Evolutionary conservation across 2,113 vertebrate species (phyloP).

Genomic region (Rhinoderma darwinii): DNA sequence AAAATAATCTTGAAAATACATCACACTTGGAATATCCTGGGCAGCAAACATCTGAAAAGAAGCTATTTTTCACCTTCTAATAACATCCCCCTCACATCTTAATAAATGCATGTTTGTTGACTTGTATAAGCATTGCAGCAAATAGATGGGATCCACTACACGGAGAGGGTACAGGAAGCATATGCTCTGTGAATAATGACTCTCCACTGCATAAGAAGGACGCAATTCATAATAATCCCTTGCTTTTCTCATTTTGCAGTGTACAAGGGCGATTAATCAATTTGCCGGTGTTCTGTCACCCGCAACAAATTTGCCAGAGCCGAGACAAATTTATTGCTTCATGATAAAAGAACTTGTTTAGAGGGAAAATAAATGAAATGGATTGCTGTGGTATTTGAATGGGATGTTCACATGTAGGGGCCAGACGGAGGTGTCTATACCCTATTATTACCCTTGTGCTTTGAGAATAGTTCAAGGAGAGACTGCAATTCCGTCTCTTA

Average conservation of each 20-base stretch:
- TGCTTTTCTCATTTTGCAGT: conserved; percentile 87
- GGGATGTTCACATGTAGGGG: conserved; percentile 76
- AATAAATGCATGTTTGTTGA: conserved; percentile 87
- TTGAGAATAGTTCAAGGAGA: conserved; percentile 63
- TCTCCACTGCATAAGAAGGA: conserved; percentile 84
- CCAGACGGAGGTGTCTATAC: conserved; percentile 66
- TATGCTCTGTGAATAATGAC: conserved; percentile 86
- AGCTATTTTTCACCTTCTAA: conserved; percentile 85
- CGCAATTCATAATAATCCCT: conserved; percentile 91
- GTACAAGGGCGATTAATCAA: conserved; percentile 88
- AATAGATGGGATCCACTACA: conserved; percentile 85
- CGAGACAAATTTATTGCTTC: conserved; percentile 90
- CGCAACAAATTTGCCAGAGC: conserved; percentile 86
- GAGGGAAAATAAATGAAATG: conserved; percentile 87
- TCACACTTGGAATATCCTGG: conserved; percentile 33
- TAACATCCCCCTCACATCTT: conserved; percentile 85
- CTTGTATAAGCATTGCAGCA: conserved; percentile 85
- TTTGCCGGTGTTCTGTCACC: conserved; percentile 87
- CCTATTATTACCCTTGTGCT: conserved; percentile 64
- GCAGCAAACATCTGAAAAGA: conserved; percentile 62
- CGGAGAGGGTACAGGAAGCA: conserved; percentile 82
- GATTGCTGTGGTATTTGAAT: conserved; percentile 77
- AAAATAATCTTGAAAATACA: conserved; percentile 14
- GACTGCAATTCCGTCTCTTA: conserved; percentile 38
- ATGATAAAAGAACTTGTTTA: conserved; percentile 91